Evolutionary conservation across 2,888 invertebrate genomes (phyloP).

Genomic region (Dascillus cervinus): DNA sequence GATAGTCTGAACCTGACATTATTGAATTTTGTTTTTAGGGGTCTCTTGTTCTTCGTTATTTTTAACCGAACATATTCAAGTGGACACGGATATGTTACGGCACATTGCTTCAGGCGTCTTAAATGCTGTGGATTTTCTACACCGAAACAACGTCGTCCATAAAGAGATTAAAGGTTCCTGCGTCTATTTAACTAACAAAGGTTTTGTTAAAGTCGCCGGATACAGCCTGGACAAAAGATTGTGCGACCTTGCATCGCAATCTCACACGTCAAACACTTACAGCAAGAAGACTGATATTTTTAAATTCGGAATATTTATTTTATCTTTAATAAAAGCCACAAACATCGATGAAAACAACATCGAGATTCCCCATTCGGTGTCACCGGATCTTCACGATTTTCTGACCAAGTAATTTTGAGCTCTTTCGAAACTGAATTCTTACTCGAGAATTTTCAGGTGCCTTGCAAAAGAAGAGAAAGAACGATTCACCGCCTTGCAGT

Average conservation of each 20-base stretch:
- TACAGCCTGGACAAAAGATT: conserved; percentile 64
- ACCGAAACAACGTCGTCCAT: conserved; percentile 75
- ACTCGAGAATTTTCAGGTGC: conserved; percentile 47
- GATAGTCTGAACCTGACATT: too few relatives aligned
- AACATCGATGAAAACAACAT: conserved; percentile 44
- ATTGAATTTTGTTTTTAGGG: conserved; percentile 29
- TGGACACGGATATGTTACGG: conserved; percentile 51
- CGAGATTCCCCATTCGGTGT: conserved; percentile 52
- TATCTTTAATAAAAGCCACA: conserved; percentile 55
- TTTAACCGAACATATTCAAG: conserved; percentile 44
- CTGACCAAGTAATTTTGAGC: conserved; percentile 50
- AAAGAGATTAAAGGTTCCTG: conserved; percentile 70
- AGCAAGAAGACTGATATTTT: conserved; percentile 68
- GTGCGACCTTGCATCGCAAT: conserved; percentile 46
- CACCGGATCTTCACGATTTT: conserved; percentile 63
- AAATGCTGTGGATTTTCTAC: conserved; percentile 68
- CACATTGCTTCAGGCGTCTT: conserved; percentile 66
- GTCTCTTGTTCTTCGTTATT: conserved; percentile 42
- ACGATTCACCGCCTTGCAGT: conserved; percentile 67
- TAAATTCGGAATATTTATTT: conserved; percentile 59
- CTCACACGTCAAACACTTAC: conserved; percentile 34
- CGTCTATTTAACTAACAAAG: conserved; percentile 62
- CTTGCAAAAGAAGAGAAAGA: conserved; percentile 60
- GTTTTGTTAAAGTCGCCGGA: conserved; percentile 56
- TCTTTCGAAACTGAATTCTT: not conserved